A percentile compares a stretch with the other conserved stretches of the same genome.
These are phyloP conservation scores for Lymantria dispar DNA, from an alignment of 2,888 invertebrate genomes.

Conservation along the genomic window DNA sequence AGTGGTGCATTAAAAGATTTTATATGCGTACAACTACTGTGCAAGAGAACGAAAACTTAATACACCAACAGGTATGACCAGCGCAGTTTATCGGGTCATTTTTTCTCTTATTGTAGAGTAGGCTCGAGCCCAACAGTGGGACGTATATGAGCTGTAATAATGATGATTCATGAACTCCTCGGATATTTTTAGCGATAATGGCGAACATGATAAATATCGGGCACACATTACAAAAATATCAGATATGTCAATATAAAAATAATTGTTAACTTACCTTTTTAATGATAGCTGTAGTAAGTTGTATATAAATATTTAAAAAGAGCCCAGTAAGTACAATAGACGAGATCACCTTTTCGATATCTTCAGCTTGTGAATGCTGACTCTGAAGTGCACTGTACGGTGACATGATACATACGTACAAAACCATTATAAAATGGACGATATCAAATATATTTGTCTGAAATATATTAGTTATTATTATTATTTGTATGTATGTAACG, in stretches of 20 bases:
- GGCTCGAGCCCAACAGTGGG: no score
- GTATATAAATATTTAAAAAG: constrained; percentile 69
- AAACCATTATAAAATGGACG: constrained; percentile 61
- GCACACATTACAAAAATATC: no score
- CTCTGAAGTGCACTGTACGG: constrained; percentile 64
- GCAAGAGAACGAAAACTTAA: no score
- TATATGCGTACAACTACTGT: no score
- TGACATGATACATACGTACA: constrained; percentile 63
- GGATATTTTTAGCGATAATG: no score
- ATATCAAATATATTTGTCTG: constrained; percentile 68
- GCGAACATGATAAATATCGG: no score
- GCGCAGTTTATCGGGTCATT: constrained; percentile 3
- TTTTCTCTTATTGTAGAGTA: no score
- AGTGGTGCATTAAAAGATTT: no score
- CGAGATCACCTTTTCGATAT: constrained; percentile 50
- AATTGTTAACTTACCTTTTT: constrained; percentile 64
- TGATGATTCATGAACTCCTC: no score
- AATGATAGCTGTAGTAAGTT: constrained; percentile 72
- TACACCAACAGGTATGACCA: neutral
- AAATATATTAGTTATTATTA: constrained; percentile 16
- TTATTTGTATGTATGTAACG: no score
- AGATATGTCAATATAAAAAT: no score
- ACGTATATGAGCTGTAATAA: no score
- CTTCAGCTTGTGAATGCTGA: constrained; percentile 45
- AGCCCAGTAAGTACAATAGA: constrained; percentile 61